Percentiles rank a stretch among this genome's conserved stretches.
phyloP scores from a whole-genome alignment of 2,797 vertebrate genomes.

The Craterocephalus amniculus region DNA sequence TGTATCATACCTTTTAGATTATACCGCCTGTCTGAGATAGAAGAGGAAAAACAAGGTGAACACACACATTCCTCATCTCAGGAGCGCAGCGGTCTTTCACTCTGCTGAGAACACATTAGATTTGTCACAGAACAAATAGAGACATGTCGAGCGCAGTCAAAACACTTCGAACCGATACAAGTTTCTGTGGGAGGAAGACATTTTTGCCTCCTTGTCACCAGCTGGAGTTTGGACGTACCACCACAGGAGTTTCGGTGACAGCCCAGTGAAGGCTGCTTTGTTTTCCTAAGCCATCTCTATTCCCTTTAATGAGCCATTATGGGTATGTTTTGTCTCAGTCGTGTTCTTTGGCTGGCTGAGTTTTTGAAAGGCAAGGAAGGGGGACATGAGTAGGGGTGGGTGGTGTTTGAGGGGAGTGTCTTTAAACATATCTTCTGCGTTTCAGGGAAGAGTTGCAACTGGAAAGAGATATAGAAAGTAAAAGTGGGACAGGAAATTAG shows the following conservation, averaged over 20 bases:
- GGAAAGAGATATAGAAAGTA: not conserved
- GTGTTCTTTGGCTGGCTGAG: conserved; percentile 78
- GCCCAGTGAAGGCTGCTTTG: conserved; percentile 81
- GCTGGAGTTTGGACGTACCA: conserved; percentile 68
- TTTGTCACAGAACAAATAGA: conserved; percentile 73
- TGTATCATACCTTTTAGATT: conserved; percentile 24
- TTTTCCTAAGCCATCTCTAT: conserved; percentile 80
- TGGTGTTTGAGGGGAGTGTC: conserved; percentile 15
- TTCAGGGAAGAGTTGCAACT: conserved; percentile 19
- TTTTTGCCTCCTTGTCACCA: conserved; percentile 72
- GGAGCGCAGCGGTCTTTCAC: conserved; percentile 58
- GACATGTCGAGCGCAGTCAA: conserved; percentile 60
- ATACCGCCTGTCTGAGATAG: conserved; percentile 27
- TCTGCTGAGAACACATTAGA: conserved; percentile 58
- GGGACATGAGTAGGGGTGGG: conserved; percentile 46
- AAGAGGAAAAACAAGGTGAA: conserved; percentile 27
- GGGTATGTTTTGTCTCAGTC: conserved; percentile 78
- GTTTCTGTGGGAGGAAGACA: conserved; percentile 70
- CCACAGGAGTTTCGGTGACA: conserved; percentile 79
- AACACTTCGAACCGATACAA: conserved; percentile 58
- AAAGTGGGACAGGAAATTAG: not conserved
- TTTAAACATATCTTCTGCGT: conserved; percentile 44
- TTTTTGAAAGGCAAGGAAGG: conserved; percentile 70
- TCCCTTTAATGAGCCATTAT: conserved; percentile 85
- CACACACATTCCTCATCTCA: conserved; percentile 17